Percentiles rank a stretch among this genome's conserved stretches.
Conservation (phyloP, 2,888 invertebrate genomes). For the Corbicula japonica region DNA sequence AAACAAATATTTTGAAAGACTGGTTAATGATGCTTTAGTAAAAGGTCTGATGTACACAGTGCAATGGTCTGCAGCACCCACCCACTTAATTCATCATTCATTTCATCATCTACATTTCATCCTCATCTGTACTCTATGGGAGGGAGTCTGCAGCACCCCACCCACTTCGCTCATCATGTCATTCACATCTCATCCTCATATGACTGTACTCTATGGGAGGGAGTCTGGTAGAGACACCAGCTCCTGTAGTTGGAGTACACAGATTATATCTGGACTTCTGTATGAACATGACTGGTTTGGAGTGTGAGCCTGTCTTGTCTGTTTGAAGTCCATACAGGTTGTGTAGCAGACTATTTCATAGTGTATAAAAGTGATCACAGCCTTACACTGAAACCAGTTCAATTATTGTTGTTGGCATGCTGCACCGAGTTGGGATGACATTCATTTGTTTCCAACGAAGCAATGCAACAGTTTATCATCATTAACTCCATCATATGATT, state of each 20-base stretch:
- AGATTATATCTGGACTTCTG: not conserved
- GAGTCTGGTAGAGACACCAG: not conserved
- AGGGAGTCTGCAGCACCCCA: conserved; percentile 1
- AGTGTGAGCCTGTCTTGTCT: not conserved
- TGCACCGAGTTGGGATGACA: not conserved
- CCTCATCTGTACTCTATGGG: conserved; percentile 21
- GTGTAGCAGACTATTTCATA: not conserved
- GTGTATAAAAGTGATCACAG: conserved; percentile 41
- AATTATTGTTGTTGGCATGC: not conserved
- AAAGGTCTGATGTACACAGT: conserved; percentile 64
- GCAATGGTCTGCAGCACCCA: conserved; percentile 11
- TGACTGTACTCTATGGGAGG: conserved; percentile 15
- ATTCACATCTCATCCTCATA: conserved; percentile 2
- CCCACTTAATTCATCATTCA: conserved; percentile 2
- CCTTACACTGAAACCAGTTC: conserved; percentile 59
- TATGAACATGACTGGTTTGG: not conserved
- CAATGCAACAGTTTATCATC: no score
- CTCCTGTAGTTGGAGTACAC: conserved; percentile 25
- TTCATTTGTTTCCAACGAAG: no score
- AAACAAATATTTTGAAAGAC: conserved; percentile 7
- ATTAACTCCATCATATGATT: no score
- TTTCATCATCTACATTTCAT: conserved; percentile 14
- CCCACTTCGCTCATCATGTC: no score
- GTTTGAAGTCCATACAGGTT: conserved; percentile 20
- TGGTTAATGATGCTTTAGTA: conserved; percentile 66